Evolutionary conservation across 2,888 invertebrate genomes (phyloP).

Genomic region (Alentia gelatinosa): DNA sequence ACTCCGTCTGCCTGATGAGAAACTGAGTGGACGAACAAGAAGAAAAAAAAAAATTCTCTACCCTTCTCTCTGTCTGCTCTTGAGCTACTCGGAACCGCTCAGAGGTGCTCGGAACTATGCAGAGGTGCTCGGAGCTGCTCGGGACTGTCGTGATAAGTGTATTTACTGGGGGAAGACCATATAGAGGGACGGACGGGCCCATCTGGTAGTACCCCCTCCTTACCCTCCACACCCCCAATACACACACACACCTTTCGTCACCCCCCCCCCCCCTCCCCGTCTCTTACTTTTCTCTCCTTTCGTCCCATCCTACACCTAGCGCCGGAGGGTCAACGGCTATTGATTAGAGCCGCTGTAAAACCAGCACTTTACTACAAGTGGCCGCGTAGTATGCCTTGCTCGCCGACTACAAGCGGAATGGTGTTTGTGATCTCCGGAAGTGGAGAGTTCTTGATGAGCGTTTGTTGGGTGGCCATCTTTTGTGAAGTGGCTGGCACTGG

Average conservation of each 20-base stretch:
- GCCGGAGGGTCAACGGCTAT: conserved; percentile 31
- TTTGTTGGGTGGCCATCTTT: neutral
- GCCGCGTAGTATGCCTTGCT: neutral
- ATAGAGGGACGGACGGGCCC: too few relatives aligned
- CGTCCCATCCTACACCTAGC: neutral
- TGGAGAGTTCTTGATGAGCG: conserved; percentile 21
- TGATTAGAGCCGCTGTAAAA: conserved; percentile 10
- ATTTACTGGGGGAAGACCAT: too few relatives aligned
- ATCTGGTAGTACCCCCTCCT: too few relatives aligned
- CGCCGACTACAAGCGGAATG: neutral
- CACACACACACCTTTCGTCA: neutral
- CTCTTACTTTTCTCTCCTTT: neutral
- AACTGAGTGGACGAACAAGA: neutral
- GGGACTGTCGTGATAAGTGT: neutral
- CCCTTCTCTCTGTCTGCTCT: neutral
- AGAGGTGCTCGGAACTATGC: neutral
- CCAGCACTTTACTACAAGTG: conserved; percentile 40
- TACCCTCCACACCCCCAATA: neutral
- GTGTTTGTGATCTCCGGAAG: conserved; percentile 23
- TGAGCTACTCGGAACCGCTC: neutral
- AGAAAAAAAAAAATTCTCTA: neutral
- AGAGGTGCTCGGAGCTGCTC: neutral
- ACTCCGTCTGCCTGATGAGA: neutral
- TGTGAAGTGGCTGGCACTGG: neutral
- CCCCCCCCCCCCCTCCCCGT: neutral